phyloP scores from a whole-genome alignment of 2,113 vertebrate species.

The Takifugu flavidus region DNA sequence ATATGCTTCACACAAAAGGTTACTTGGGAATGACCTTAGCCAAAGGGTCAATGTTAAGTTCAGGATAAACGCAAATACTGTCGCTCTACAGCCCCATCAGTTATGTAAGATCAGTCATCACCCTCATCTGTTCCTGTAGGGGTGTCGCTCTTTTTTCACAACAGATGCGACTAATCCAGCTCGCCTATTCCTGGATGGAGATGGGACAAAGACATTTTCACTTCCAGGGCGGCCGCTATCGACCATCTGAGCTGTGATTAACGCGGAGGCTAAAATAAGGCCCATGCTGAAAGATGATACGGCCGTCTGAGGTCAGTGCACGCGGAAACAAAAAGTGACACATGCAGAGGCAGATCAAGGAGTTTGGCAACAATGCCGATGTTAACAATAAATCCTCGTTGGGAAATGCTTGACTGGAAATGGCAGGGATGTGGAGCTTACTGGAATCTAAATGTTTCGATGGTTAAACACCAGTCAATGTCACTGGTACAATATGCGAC shows the following conservation, averaged over 20 bases:
- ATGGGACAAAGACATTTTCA: conserved; percentile 42
- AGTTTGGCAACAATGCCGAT: too few relatives aligned
- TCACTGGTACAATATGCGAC: too few relatives aligned
- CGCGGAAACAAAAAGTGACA: background rate
- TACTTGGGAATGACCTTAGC: too few relatives aligned
- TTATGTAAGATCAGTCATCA: conserved; percentile 5
- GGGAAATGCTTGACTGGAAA: too few relatives aligned
- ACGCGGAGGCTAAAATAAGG: conserved; percentile 56
- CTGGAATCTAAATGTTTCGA: too few relatives aligned
- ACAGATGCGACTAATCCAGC: conserved; percentile 24
- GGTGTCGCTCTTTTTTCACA: background rate
- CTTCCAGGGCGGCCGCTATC: conserved; percentile 5
- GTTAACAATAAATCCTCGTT: too few relatives aligned
- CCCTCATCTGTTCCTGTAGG: background rate
- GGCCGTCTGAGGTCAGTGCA: conserved; percentile 29
- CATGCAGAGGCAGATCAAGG: background rate
- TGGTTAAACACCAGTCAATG: too few relatives aligned
- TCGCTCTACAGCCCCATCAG: conserved; percentile 1
- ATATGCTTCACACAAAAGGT: too few relatives aligned
- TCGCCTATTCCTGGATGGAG: conserved; percentile 41
- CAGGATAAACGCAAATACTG: background rate
- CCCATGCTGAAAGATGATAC: conserved; percentile 54
- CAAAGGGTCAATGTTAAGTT: background rate
- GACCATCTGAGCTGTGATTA: conserved; percentile 33
- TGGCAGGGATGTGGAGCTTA: too few relatives aligned